Evolutionary conservation across 2,113 vertebrate species (phyloP).

Genomic region (Phoxinus phoxinus): DNA sequence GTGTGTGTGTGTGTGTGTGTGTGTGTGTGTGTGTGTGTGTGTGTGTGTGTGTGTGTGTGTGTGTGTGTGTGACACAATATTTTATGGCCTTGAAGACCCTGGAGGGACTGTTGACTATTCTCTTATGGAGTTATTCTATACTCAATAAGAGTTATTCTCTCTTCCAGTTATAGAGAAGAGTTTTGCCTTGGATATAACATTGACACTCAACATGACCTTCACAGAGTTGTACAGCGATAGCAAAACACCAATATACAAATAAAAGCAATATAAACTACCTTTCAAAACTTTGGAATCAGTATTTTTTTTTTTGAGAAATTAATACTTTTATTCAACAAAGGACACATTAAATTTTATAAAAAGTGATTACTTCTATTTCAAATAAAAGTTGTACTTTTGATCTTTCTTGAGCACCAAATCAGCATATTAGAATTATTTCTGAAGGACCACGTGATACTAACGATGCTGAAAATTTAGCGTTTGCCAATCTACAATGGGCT

Average conservation of each 20-base stretch:
- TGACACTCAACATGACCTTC: not conserved
- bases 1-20: too few species aligned
- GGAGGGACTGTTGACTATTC: not conserved
- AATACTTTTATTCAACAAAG: too few species aligned
- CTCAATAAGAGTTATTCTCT: not conserved
- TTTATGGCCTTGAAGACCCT: not conserved
- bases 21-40: too few species aligned
- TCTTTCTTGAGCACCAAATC: not conserved
- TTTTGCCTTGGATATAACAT: not conserved
- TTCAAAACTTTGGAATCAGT: not conserved
- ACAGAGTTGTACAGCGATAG: not conserved
- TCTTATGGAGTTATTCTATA: not conserved
- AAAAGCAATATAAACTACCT: not conserved
- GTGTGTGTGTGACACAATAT: not conserved
- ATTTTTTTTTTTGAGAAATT: too few species aligned
- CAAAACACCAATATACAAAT: not conserved
- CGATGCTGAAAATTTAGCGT: not conserved
- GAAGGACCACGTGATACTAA: not conserved
- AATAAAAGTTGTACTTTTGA: not conserved
- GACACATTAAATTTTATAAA: not conserved
- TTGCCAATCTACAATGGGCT: not conserved
- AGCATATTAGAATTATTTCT: not conserved
- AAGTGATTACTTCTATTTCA: not conserved
- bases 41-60: too few species aligned
- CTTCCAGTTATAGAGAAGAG: not conserved